Evolutionary conservation across 2,888 invertebrate genomes (phyloP), one percentile per base, ranked within the genome.

Genomic region (Chrysolina haemoptera): DNA sequence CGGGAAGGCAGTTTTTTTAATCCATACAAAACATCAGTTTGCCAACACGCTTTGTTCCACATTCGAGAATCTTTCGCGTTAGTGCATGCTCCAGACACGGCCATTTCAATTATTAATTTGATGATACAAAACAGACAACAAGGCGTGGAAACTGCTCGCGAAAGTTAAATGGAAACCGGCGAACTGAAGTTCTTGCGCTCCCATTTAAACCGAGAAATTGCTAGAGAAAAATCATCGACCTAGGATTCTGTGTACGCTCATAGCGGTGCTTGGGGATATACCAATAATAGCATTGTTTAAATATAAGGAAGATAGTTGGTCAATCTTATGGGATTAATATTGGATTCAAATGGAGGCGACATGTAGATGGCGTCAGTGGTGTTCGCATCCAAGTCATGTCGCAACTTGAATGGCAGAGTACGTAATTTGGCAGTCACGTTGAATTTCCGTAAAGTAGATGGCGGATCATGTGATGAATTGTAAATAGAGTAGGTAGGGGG

Each of bases 11-110:
- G 16, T 50, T 50, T 16, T 50, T 50, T 50, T 8, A 50, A 18
- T 50, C 18, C 50, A 50, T n/a, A n/a, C 50, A 18, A 50, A 50
- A 50, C 50, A 50, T n/a, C 50, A 50, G 50, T 18, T 50, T 18
- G 18, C 16, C n/a, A 50, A 50, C 50, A 3, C 50, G 18, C 10
- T 50, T 18, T 50, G 50, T 50, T 50, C 50, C 18, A 50, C 18
- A n/a, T 50, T 50, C n/a, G 8, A 18, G 18, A n/a, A 18, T 50
- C n/a, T 50, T 50, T 6, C 50, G 50, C 18, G 14, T 50, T 50
- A 18, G 18, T 50, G 50, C 50, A 50, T 50, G 50, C 50, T 16
- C n/a, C 50, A 50, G 50, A 18, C 50, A 50, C 50, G n/a, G 18
- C 50, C 18, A 18, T 50, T 18, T 50, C 1, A 50, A 50, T 50